Conservation (phyloP, 2,888 invertebrate genomes). For the Oasisia sp. region DNA sequence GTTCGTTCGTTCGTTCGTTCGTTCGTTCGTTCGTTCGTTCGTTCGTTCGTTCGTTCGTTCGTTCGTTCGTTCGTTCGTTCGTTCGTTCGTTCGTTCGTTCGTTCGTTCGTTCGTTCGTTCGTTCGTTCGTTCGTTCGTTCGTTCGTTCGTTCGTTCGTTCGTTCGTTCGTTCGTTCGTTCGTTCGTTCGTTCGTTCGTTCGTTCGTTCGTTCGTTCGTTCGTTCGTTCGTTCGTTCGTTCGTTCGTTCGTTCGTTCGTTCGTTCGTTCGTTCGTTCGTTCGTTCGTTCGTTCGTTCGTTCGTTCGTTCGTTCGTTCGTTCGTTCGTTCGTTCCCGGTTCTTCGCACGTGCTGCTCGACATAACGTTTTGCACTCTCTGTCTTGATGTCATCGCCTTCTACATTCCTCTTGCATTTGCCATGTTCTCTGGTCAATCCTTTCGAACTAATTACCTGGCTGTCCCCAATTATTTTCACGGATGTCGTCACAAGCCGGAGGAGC, state of each 20-base stretch:
- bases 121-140: background rate
- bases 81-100: background rate
- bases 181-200: too few species aligned
- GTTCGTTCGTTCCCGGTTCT: background rate
- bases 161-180: background rate
- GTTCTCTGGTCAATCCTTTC: too few species aligned
- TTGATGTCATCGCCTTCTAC: too few species aligned
- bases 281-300: background rate
- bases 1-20: background rate
- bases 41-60: background rate
- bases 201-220: background rate
- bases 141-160: background rate
- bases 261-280: background rate
- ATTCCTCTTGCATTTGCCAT: too few species aligned
- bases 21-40: too few species aligned
- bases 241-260: too few species aligned
- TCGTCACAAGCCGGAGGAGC: too few species aligned
- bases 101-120: too few species aligned
- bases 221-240: background rate
- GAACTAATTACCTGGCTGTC: too few species aligned
- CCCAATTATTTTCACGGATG: too few species aligned
- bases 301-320: too few species aligned
- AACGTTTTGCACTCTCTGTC: background rate
- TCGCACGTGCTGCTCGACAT: background rate
- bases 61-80: background rate